Evolutionary conservation across 2,797 vertebrate genomes (phyloP).

Genomic region (Danio jaintianensis): DNA sequence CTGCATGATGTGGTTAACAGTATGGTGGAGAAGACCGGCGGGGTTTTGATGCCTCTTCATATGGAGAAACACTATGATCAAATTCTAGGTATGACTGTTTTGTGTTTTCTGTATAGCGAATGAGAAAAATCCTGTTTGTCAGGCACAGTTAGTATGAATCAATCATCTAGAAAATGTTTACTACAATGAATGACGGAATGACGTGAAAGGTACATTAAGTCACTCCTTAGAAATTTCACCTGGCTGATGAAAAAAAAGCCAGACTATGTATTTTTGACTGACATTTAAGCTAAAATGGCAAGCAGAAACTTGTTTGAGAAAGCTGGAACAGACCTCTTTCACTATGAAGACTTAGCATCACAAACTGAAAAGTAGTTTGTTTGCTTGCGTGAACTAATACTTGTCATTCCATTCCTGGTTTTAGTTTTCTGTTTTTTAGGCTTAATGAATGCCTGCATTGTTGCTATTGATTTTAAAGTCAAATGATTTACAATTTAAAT

Average conservation of each 20-base stretch:
- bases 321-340: background rate
- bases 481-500: background rate
- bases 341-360: background rate
- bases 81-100: conserved; percentile 73
- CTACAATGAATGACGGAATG: background rate
- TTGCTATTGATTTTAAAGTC: background rate
- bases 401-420: conserved; percentile 1
- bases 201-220: background rate
- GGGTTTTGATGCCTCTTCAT: conserved; percentile 74
- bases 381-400: background rate
- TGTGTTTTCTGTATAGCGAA: background rate
- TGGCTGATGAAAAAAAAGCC: too few species aligned
- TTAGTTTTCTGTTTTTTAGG: conserved; percentile 11
- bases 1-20: conserved; percentile 77
- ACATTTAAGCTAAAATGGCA: too few species aligned
- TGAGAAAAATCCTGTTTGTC: background rate
- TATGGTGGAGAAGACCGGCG: conserved; percentile 74
- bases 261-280: too few species aligned
- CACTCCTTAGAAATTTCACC: too few species aligned
- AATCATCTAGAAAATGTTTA: background rate
- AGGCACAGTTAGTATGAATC: background rate
- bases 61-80: conserved; percentile 77
- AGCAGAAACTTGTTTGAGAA: too few species aligned
- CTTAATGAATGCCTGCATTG: background rate
- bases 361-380: background rate